Conservation (phyloP, 1,140 invertebrate species). For the Neodiprion virginianus region DNA sequence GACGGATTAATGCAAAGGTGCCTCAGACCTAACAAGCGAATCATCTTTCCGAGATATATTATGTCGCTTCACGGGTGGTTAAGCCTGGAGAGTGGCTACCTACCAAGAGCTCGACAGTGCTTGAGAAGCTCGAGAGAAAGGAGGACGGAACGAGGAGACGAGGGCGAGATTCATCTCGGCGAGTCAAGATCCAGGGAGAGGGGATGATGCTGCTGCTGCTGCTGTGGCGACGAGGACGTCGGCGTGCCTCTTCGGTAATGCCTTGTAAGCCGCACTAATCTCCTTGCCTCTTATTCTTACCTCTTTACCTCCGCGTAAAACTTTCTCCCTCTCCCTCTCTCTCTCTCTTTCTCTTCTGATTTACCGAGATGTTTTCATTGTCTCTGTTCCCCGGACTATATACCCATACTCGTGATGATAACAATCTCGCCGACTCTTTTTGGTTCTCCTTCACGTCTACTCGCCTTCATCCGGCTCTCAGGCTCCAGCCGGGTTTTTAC, state of each 20-base stretch:
- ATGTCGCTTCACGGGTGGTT: slow-evolving; percentile 53
- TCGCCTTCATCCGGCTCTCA: too few relatives aligned
- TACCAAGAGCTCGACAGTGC: neutral
- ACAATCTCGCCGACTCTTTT: slow-evolving; percentile 4
- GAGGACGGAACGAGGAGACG: slow-evolving; percentile 18
- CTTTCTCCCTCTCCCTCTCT: neutral
- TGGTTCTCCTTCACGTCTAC: neutral
- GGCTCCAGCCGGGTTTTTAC: too few relatives aligned
- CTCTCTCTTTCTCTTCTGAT: slow-evolving; percentile 38
- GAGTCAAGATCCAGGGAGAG: neutral
- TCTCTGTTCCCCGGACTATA: slow-evolving; percentile 30
- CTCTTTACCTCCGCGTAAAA: neutral
- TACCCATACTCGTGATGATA: neutral
- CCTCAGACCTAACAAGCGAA: slow-evolving; percentile 48
- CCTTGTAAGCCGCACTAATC: slow-evolving; percentile 52
- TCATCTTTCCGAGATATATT: slow-evolving; percentile 50
- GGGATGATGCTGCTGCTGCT: neutral
- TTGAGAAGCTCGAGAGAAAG: neutral
- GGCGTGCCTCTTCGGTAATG: slow-evolving; percentile 40
- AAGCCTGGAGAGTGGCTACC: slow-evolving; percentile 35
- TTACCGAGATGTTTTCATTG: slow-evolving; percentile 57
- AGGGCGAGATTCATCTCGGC: slow-evolving; percentile 4
- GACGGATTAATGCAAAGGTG: slow-evolving; percentile 44
- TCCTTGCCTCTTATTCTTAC: slow-evolving; percentile 40
- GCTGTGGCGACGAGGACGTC: neutral